Percentiles rank a stretch among this genome's conserved stretches.
These are phyloP conservation scores for Sminthurides aquaticus DNA, from an alignment of 2,888 invertebrate species.

Conservation along the genomic window DNA sequence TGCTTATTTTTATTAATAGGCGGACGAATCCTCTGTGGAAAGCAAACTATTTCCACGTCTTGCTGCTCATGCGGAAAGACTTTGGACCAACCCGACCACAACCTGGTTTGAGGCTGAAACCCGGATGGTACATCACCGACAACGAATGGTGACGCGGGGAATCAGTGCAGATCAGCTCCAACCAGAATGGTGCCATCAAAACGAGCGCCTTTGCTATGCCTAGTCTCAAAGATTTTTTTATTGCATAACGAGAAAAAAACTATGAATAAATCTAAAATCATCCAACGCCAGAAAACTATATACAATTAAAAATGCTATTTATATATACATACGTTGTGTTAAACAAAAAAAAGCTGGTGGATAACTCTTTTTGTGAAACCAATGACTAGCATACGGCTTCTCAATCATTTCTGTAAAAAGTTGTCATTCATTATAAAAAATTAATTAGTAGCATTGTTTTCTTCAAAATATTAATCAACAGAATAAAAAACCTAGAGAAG, in stretches of 20 bases:
- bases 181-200: slow-evolving; percentile 42
- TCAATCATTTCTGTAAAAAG: no score
- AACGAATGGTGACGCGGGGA: slow-evolving; percentile 33
- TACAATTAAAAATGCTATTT: no score
- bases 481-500: no score
- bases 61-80: slow-evolving; percentile 38
- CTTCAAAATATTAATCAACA: no score
- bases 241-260: background rate
- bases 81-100: slow-evolving; percentile 41
- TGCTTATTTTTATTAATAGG: slow-evolving; percentile 19
- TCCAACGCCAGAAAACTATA: no score
- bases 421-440: no score
- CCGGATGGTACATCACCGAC: slow-evolving; percentile 37
- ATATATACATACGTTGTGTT: no score
- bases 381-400: no score
- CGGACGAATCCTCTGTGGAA: slow-evolving; percentile 34
- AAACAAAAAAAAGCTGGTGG: no score
- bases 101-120: slow-evolving; percentile 34
- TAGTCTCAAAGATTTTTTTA: background rate
- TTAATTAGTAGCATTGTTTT: no score
- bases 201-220: slow-evolving; percentile 32
- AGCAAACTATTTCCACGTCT: slow-evolving; percentile 38
- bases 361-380: no score
- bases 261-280: background rate
- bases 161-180: slow-evolving; percentile 35